Evolutionary conservation across 2,888 invertebrate genomes (phyloP).

Genomic region (Dryocosmus kuriphilus): DNA sequence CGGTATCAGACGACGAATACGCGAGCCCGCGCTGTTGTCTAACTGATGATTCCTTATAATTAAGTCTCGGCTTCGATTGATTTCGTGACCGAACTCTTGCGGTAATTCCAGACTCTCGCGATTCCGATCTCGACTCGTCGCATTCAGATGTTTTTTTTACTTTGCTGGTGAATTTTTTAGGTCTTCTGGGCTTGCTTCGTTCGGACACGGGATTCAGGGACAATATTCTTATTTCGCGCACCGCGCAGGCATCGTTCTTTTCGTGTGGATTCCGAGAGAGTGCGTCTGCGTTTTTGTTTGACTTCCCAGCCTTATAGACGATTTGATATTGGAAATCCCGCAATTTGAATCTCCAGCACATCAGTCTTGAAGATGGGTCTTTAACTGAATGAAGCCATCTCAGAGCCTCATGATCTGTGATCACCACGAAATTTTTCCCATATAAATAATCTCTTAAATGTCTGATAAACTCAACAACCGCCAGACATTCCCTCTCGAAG

Average conservation of each 20-base stretch:
- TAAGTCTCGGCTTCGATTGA: background rate
- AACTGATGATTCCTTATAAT: no score
- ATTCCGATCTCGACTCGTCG: background rate
- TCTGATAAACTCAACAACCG: no score
- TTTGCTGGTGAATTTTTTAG: no score
- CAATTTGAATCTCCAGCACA: no score
- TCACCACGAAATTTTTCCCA: no score
- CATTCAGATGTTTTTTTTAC: background rate
- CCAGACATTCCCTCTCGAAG: no score
- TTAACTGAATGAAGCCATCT: no score
- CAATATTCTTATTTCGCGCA: background rate
- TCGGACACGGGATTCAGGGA: background rate
- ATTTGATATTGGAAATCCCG: no score
- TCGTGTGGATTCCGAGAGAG: slow-evolving; percentile 47
- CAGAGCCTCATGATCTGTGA: no score
- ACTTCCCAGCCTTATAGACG: slow-evolving; percentile 3
- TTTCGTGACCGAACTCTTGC: background rate
- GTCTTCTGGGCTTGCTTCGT: background rate
- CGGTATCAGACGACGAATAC: no score
- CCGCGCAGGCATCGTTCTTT: background rate
- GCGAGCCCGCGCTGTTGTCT: no score
- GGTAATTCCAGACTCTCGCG: background rate
- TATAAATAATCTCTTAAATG: no score
- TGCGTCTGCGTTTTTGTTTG: slow-evolving; percentile 49
- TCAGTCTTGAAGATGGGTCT: background rate